Evolutionary conservation across 2,113 vertebrate genomes (phyloP).

Genomic region (Lycocorax pyrrhopterus): DNA sequence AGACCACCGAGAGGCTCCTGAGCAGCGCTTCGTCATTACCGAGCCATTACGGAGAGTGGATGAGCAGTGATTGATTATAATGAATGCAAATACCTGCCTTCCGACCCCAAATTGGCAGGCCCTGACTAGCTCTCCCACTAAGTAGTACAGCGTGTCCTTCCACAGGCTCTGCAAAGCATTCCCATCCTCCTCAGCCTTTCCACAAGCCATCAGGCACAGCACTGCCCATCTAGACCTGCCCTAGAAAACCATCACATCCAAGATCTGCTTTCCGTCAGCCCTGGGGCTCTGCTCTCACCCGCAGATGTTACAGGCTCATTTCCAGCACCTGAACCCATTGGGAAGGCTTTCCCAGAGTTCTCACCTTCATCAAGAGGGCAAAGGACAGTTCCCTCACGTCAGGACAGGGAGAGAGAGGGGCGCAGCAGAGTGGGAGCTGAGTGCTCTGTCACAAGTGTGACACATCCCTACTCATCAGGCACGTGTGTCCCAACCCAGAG

Average conservation of each 20-base stretch:
- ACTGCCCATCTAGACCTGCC: not conserved
- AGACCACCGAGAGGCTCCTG: slow-evolving; percentile 5
- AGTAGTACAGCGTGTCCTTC: slow-evolving; percentile 28
- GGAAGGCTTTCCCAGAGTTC: not conserved
- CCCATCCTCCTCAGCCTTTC: not conserved
- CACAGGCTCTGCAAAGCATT: slow-evolving; percentile 22
- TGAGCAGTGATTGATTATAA: slow-evolving; percentile 32
- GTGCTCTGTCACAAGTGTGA: not conserved
- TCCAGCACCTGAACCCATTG: not conserved
- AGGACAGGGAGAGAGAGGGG: not conserved
- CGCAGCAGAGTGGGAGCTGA: not conserved
- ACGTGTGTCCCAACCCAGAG: not conserved
- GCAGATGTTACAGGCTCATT: not conserved
- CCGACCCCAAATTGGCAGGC: not conserved
- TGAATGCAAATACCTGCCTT: slow-evolving; percentile 37
- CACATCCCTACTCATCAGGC: rapidly evolving
- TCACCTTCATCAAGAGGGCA: not conserved
- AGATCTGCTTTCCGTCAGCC: not conserved
- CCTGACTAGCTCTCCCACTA: not conserved
- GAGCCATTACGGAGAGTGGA: not conserved
- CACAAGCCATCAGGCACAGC: not conserved
- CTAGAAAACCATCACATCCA: not conserved
- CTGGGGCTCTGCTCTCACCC: not conserved
- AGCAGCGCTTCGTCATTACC: not conserved
- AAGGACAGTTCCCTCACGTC: not conserved